These are phyloP conservation scores for Pseudococcus longispinus DNA, from an alignment of 2,888 invertebrate genomes.

Conservation along the genomic window DNA sequence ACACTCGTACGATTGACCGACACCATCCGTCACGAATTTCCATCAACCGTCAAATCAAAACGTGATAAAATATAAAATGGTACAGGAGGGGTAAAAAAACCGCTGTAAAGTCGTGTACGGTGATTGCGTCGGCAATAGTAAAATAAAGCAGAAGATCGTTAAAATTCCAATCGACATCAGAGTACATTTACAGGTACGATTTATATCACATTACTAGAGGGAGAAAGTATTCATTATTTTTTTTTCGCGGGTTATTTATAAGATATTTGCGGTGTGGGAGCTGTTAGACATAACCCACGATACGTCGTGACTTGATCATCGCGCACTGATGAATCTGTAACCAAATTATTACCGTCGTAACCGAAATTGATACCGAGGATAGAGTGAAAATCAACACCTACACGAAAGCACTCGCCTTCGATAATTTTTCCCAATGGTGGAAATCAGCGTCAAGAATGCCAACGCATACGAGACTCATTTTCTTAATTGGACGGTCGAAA, in stretches of 20 bases:
- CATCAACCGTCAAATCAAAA: conserved; percentile 49
- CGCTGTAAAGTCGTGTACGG: conserved; percentile 25
- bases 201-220: conserved; percentile 49
- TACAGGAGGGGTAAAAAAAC: background rate
- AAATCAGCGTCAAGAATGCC: background rate
- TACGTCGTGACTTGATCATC: conserved; percentile 53
- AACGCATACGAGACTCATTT: background rate
- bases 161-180: conserved; percentile 53
- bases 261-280: conserved; percentile 56
- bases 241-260: conserved; percentile 48
- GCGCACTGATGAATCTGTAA: conserved; percentile 13
- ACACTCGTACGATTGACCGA: background rate
- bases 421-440: background rate
- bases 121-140: conserved; percentile 47
- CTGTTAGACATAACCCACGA: conserved; percentile 50
- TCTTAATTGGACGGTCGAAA: background rate
- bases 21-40: conserved; percentile 45
- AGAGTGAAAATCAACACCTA: background rate
- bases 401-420: background rate
- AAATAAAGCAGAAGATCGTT: conserved; percentile 50
- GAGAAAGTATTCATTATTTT: conserved; percentile 56
- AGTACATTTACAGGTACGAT: conserved; percentile 45
- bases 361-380: conserved; percentile 46
- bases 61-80: conserved; percentile 42
- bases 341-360: conserved; percentile 40